Evolutionary conservation across 2,888 invertebrate genomes (phyloP), one percentile per base, ranked within the genome.

Genomic region (Synergus umbraculus): DNA sequence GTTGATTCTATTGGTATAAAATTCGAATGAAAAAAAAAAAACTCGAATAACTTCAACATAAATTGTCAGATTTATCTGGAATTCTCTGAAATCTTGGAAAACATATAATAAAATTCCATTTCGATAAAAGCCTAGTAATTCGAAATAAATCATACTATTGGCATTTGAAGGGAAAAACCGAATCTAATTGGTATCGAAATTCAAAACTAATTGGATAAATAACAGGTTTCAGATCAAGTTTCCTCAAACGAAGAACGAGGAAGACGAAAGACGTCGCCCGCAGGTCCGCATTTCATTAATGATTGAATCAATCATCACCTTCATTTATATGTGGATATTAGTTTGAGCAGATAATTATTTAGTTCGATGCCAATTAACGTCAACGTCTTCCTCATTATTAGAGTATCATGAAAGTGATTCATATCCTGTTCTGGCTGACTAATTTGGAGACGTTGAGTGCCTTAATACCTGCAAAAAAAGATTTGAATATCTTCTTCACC

Each of bases 201-300:
- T 73, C 29, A 15, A 54, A 73, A 49, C 9, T 73, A 73, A 73
- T 73, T 73, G 54, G 73, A 73, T 73, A 73, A 73, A 73, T 54
- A 73, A 73, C 54, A 54, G 73, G 73, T 41, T 73, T 37, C n/a
- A 73, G 37, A 10, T 73, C 29, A 54, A 29, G 54, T 73, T 73
- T 73, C 73, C 73, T 73, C 37, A 54, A 73, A 73, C 54, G 54
- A 54, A 73, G 73, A 73, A 73, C 73, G 73, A 73, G 73, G 73
- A 73, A 73, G 73, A 73, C n/a, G 54, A 73, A 73, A 22, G 60
- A 37, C 73, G 54, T 73, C 73, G 73, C 73, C 73, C n/a, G 73
- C 9, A 54, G 73, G 73, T 73, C 49, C n/a, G 49, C 29, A 73
- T 54, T 69, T 73, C 37, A 54, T 73, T 73, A 54, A 73, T 73